Evolutionary conservation across 1,140 invertebrate genomes (phyloP).

Genomic region (Drosophila kepulauana): DNA sequence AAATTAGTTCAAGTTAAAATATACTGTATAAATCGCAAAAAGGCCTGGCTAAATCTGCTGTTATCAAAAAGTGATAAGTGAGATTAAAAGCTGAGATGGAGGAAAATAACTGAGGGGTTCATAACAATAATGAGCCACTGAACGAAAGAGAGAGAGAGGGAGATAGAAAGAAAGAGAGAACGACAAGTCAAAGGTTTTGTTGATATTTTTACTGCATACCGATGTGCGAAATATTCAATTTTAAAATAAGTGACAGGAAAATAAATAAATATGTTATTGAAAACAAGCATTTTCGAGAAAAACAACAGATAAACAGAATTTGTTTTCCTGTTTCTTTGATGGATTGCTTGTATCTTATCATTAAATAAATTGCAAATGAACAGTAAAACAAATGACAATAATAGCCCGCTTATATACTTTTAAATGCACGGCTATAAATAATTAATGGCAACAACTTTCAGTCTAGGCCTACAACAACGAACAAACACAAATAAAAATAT

Average conservation of each 20-base stretch:
- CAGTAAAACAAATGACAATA: slow-evolving; percentile 2
- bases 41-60: slow-evolving; percentile 55
- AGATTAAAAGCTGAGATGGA: slow-evolving; percentile 16
- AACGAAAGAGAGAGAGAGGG: background rate
- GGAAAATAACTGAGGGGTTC: slow-evolving; percentile 24
- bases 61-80: slow-evolving; percentile 40
- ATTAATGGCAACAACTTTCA: slow-evolving; percentile 10
- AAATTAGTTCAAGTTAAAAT: slow-evolving; percentile 12
- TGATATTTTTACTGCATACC: background rate
- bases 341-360: slow-evolving; percentile 35
- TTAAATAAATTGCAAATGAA: slow-evolving; percentile 25
- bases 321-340: slow-evolving; percentile 25
- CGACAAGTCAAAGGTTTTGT: background rate
- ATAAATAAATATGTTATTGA: slow-evolving; percentile 1
- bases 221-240: background rate
- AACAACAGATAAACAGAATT: slow-evolving; percentile 4
- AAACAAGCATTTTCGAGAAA: slow-evolving; percentile 9
- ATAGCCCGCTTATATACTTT: background rate
- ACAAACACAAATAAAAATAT: background rate
- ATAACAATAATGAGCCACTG: slow-evolving; percentile 52
- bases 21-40: slow-evolving; percentile 18
- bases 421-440: slow-evolving; percentile 5
- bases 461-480: slow-evolving; percentile 15
- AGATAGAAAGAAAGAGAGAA: background rate
- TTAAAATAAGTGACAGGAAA: background rate